These are phyloP conservation scores for Cheilosia grossa DNA, from an alignment of 2,888 invertebrate genomes.

Conservation along the genomic window DNA sequence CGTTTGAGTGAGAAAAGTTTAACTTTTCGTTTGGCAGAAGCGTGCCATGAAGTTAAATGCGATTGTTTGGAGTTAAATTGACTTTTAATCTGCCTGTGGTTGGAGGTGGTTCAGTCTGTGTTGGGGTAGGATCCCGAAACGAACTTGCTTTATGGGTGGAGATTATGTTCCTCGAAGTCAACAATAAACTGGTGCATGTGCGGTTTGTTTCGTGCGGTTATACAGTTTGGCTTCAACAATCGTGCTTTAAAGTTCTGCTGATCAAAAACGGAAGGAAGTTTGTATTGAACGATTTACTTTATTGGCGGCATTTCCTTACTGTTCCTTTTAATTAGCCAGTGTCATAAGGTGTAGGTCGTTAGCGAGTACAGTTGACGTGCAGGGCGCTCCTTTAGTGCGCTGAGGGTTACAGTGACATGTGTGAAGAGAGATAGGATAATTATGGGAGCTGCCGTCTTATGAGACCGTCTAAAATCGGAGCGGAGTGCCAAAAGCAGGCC, in stretches of 20 bases:
- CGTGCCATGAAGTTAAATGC: conserved; percentile 68
- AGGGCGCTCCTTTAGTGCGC: no score
- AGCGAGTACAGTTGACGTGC: no score
- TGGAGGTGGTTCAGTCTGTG: neutral
- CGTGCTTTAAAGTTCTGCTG: conserved; percentile 2
- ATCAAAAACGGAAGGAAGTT: conserved; percentile 8
- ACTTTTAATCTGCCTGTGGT: conserved; percentile 57
- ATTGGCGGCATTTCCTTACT: neutral
- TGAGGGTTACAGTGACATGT: no score
- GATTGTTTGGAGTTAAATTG: conserved; percentile 70
- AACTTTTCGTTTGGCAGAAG: conserved; percentile 29
- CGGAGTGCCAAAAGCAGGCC: no score
- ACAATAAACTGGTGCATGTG: conserved; percentile 18
- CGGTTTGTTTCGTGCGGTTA: neutral
- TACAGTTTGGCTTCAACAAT: conserved; percentile 2
- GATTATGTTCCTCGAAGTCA: conserved; percentile 19
- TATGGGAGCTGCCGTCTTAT: no score
- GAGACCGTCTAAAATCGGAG: no score
- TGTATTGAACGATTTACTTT: conserved; percentile 6
- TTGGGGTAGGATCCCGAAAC: neutral
- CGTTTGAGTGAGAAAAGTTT: conserved; percentile 22
- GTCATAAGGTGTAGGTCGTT: no score
- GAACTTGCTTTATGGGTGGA: conserved; percentile 22
- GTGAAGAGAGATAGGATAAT: no score
- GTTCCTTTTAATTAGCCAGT: no score